Base-by-base conservation (phyloP, 2,888 invertebrate species). In the Hyppa rectilinea region DNA sequence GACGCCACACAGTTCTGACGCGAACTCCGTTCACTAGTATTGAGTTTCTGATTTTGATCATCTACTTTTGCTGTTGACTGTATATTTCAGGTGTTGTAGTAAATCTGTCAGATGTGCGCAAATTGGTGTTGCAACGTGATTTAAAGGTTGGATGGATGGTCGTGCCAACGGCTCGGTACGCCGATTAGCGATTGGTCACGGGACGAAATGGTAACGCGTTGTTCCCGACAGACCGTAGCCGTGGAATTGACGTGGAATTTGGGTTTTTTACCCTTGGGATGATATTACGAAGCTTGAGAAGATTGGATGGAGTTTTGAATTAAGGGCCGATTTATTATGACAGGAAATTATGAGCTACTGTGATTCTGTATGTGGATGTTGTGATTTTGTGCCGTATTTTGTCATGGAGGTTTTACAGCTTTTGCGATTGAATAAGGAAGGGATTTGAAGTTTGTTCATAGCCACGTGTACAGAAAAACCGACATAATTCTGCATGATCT, bases 171-270 rank as follows among this genome's bases (percentile, higher is more conserved):
- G 67, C 76, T 71, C 60, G 66, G 73, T 67, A 84, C 72, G 85
- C 77, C 82, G 87, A 91, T 92, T 92, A 90, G 87, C 84, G 89
- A 92, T 92, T 91, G 85, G 92, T 80, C 89, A 88, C 88, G 89
- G 87, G 78, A 83, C 83, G 73, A 75, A 81, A 83, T 82, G 79
- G 80, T 82, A 83, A 80, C 80, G 78, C 68, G 78, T 53, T 81
- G 78, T 78, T 83, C 81, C 80, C 78, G 84, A 67, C 76, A 29
- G 34, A 63, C 61, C 78, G 82, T 81, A 71, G 79, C 84, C 84
- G 86, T 87, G 83, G 78, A 86, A 85, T 82, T 80, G 77, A 79
- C 68, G 76, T 65, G 73, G 76, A 80, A 82, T 80, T 80, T 74
- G 60, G 40, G 38, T 71, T 78, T 76, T 83, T 69, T 45, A 60